Evolutionary conservation across 2,113 vertebrate genomes (phyloP), one percentile per base, ranked within the genome.

Genomic region (Planiliza haematocheilus): DNA sequence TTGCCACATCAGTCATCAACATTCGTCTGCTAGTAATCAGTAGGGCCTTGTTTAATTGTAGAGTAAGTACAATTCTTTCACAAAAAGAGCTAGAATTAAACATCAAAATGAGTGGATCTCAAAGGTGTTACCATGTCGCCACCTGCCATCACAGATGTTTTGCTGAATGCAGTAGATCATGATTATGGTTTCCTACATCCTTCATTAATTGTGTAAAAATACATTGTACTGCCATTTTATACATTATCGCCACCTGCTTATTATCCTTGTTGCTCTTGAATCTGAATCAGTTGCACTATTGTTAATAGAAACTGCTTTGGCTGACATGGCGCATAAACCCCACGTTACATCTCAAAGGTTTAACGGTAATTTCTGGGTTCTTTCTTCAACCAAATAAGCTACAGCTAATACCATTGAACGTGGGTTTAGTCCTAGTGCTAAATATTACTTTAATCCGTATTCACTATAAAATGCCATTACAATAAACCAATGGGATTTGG

Each of bases 401-500:
- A 55, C 18, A 76, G 37, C 60, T 49, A 41, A 43, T 14, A 37
- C 57, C 21, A 68, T 51, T 46, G 16, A 18, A 61, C 37, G 43
- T 39, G 18, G 16, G n/a, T 55, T 59, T 39, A 3, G 36, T 46
- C 60, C 8, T 49, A 16, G 48, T 45, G 4, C 18, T 5, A 50
- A 56, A 53, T 13, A 41, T 43, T 59, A 53, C 13, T 52, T 11
- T 64, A 59, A 62, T 55, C 53, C 58, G 10, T 58, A 20, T 46
- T 41, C 42, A 10, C 42, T 63, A 12, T 49, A 62, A 8, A 63
- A 24, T 71, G 65, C 16, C 11, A 52, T 30, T 10, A 12, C 16
- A 66, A n/a, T 34, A 71, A n/a, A 58, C 46, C 34, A 30, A 62
- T 16, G 36, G 18, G 42, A 59, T 52, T 48, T 65, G 13, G 48